Percentiles rank a stretch among this genome's conserved stretches.
Evolutionary conservation across 2,113 vertebrate genomes (phyloP).

Genomic region (Tonatia bakeri): DNA sequence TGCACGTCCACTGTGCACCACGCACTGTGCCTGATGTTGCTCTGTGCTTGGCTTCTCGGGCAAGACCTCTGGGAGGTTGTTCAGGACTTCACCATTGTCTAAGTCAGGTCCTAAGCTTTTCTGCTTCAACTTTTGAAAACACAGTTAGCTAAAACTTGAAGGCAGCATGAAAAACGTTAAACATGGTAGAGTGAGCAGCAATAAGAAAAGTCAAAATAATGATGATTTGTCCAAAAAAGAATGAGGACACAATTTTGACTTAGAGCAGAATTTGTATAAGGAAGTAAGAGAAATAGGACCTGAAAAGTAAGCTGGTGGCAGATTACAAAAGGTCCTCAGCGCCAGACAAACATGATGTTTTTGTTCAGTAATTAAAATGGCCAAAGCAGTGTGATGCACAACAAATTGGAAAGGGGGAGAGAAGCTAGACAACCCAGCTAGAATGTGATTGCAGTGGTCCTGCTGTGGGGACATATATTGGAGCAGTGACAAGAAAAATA

Average conservation of each 20-base stretch:
- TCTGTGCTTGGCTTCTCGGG: neutral
- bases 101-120: neutral
- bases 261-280: neutral
- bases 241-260: neutral
- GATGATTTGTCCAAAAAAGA: neutral
- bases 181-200: neutral
- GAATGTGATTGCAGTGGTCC: neutral
- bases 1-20: neutral
- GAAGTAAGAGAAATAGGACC: neutral
- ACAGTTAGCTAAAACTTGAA: neutral
- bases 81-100: neutral
- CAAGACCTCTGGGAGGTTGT: neutral
- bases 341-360: neutral
- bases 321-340: neutral
- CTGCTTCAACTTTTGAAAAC: neutral
- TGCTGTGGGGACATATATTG: neutral
- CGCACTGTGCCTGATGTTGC: neutral
- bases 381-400: neutral
- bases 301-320: neutral
- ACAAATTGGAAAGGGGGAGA: neutral
- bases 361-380: neutral
- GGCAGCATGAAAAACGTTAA: neutral
- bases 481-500: neutral
- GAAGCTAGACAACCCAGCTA: neutral
- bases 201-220: conserved; percentile 2